These are phyloP conservation scores for Tragelaphus buxtoni DNA, from an alignment of 2,113 vertebrate genomes.

Conservation along the genomic window DNA sequence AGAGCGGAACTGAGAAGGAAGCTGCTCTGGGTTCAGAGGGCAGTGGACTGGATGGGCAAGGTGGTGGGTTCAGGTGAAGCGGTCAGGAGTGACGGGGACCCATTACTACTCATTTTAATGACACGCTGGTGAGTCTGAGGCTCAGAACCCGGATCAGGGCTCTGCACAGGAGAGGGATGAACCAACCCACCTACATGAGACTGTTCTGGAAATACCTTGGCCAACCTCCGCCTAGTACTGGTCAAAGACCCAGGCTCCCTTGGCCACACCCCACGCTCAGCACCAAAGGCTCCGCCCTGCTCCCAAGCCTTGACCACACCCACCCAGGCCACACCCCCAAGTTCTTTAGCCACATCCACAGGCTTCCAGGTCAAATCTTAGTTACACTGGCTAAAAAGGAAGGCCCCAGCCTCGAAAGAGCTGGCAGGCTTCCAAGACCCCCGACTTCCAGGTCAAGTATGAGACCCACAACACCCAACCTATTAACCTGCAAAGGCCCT, in stretches of 20 bases:
- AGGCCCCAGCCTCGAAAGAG: no score
- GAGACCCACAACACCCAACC: no score
- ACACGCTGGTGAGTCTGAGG: background rate
- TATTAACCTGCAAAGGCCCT: background rate
- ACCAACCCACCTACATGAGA: background rate
- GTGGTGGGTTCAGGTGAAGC: no score
- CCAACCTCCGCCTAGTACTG: background rate
- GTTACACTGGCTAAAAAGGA: no score
- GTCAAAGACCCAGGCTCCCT: background rate
- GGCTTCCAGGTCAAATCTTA: background rate
- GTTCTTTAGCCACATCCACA: background rate
- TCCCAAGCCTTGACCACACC: background rate
- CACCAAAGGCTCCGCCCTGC: background rate
- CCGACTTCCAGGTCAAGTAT: background rate
- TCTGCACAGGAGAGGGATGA: background rate
- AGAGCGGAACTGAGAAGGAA: background rate
- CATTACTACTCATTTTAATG: background rate
- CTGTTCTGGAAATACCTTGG: background rate
- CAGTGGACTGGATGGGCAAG: background rate
- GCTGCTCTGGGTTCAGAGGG: background rate
- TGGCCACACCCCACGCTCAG: accelerated
- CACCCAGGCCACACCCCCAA: background rate
- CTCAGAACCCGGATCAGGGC: background rate
- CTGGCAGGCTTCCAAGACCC: background rate
- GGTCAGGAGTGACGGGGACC: background rate